Evolutionary conservation across 1,140 invertebrate genomes (phyloP), one percentile per base, ranked within the genome.

Genomic region (Prorops nasuta): DNA sequence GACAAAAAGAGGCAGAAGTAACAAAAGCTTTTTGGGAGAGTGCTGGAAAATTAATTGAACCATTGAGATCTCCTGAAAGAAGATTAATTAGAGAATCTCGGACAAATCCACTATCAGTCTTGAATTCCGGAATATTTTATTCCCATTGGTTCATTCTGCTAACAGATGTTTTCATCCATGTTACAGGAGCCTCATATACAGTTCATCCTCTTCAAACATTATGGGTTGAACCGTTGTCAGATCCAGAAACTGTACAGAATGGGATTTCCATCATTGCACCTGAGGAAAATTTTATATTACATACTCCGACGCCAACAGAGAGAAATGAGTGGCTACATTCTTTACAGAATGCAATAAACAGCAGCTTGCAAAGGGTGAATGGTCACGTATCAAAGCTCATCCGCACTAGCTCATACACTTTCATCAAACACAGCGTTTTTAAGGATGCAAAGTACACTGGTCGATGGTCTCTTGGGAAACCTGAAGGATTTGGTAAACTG

Each of bases 311-410:
- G 20, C 70, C 86, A 36, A 79, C 84, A 38, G 84, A 87, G 44
- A 91, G 90, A 71, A 84, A 84, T 20, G 87, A 92, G 57, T 95
- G 92, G 92, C 73, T 90, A 10, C 82, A 87, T 61, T 77, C 80
- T 34, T 67, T 89, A 4, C 85, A 87, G 64, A 78, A 74, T 47
- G 82, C 81, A 24, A 87, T 90, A 36, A 84, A 84, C 66, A 68
- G 54, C 47, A 74, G 63, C 56, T 51, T 76, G 8, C 69, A 66
- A 21, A 57, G 55, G 60, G 56, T 66, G 28, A 51, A 66, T 20
- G 80, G 79, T 12, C 71, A 77, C 43, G 81, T 83, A 49, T 83
- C 88, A n/a, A 88, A 91, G 0, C 71, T 84, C 22, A 76, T 83
- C 6, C 80, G 91, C 36, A 86, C 83, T 35, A 88, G 88, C 1